Base-by-base conservation (phyloP, 2,113 vertebrate species). In the Ariopsis seemanni region DNA sequence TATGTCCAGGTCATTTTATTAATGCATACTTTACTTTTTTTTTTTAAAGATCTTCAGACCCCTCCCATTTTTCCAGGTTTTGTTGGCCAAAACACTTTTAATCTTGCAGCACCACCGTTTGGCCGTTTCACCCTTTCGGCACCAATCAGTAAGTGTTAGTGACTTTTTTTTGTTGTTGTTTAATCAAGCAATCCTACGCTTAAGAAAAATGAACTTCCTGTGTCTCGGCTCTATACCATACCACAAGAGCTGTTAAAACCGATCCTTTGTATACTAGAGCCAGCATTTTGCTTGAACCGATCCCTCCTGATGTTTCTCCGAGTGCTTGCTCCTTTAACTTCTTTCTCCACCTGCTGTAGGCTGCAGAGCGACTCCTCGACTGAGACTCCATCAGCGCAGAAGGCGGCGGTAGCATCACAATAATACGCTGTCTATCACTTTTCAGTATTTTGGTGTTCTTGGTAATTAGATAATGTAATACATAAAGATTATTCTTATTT, bases 351-450 rank as follows among this genome's bases (percentile, higher is more conserved):
- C 86, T n/a, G 53, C 5, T 88, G 86, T 89, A 94, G 94, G 93
- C n/a, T 78, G 90, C 65, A 94, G 91, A 90, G 14, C 91, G 0
- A 89, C 90, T 86, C 62, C 92, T 87, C 94, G 94, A 84, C 92
- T 89, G 58, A 92, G 88, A 74, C 86, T 91, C 34, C 53, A 90
- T 17, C 92, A 92, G 71, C 91, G 94, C 1, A 93, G 94, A 62
- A 92, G 93, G 71, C 92, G 93, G 86, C 94, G 93, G 85, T 94
- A 93, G 88, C 90, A 53, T 1, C 12, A 9, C 17, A 30, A 5
- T 25, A 14, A 11, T 11, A 15, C 9, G 0, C 25, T 5, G 22
- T 14, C 0, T 12, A 2, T 74, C 71, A 14, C 22, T 2, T 14
- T 75, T 75, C 18, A 50, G 6, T 7, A 27, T 78, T 55, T 78